These are phyloP conservation scores for Ceratoteleas bidentatus DNA, from an alignment of 1,140 invertebrate genomes.

Conservation along the genomic window DNA sequence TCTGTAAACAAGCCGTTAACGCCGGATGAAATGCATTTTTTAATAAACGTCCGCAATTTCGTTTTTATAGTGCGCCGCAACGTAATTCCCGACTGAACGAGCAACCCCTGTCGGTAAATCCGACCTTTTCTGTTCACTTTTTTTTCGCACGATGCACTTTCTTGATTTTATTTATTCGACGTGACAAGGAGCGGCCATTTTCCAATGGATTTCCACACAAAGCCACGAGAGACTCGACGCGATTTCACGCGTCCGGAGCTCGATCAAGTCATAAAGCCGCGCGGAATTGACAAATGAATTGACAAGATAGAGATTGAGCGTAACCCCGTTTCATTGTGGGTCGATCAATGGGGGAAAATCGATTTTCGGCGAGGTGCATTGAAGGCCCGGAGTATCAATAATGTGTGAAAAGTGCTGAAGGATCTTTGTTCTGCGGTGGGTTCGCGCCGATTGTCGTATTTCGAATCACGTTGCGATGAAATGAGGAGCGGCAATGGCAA, in stretches of 20 bases:
- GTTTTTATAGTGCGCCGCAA: too few relatives aligned
- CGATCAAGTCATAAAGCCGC: background rate
- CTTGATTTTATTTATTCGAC: too few relatives aligned
- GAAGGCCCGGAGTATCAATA: slow-evolving; percentile 38
- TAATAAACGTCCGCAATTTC: too few relatives aligned
- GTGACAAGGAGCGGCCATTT: too few relatives aligned
- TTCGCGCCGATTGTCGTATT: slow-evolving; percentile 49
- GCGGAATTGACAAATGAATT: slow-evolving; percentile 19
- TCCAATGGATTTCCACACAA: too few relatives aligned
- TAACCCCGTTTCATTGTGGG: slow-evolving; percentile 26
- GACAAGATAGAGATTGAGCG: slow-evolving; percentile 11
- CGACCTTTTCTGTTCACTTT: too few relatives aligned
- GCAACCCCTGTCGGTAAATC: too few relatives aligned
- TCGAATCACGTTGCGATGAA: slow-evolving; percentile 78
- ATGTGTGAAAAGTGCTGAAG: slow-evolving; percentile 44
- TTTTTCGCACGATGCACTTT: too few relatives aligned
- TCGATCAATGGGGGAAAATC: slow-evolving; percentile 23
- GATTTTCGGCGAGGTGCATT: slow-evolving; percentile 29
- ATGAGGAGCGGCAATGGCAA: slow-evolving; percentile 81
- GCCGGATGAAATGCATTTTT: too few relatives aligned
- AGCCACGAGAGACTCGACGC: background rate
- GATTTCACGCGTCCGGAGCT: background rate
- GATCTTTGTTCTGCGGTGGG: slow-evolving; percentile 49
- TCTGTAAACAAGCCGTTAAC: too few relatives aligned
- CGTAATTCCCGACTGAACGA: too few relatives aligned